Evolutionary conservation across 2,888 invertebrate species (phyloP).

Genomic region (Apocheima hispidaria): DNA sequence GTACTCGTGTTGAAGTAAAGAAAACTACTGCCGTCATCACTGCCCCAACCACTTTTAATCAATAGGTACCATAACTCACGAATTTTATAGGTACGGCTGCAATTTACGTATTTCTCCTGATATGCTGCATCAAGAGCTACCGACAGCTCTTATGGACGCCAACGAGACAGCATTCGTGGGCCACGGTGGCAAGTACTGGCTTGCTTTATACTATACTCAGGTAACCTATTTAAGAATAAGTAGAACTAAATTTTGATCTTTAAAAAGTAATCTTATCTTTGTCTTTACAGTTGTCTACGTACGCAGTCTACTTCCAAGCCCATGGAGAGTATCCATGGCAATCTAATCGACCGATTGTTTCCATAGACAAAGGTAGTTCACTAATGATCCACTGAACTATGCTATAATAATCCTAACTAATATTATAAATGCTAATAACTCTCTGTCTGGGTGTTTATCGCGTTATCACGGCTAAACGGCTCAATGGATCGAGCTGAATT

Average conservation of each 20-base stretch:
- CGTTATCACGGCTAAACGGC: too few species aligned
- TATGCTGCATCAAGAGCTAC: constrained; percentile 65
- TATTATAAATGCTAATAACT: too few species aligned
- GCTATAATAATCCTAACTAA: neutral
- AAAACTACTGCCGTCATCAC: neutral
- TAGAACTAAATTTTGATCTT: neutral
- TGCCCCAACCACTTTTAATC: too few species aligned
- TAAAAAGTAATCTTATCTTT: neutral
- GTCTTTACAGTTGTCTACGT: constrained; percentile 72
- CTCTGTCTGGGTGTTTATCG: too few species aligned
- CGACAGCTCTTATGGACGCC: constrained; percentile 68
- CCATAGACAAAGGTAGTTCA: constrained; percentile 71
- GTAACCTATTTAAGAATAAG: constrained; percentile 48
- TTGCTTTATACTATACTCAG: constrained; percentile 78
- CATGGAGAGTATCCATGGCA: constrained; percentile 83
- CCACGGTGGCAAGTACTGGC: constrained; percentile 81
- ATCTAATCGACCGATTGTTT: constrained; percentile 72
- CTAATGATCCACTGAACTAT: neutral
- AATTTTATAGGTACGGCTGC: constrained; percentile 79
- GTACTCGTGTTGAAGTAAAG: too few species aligned
- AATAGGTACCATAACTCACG: too few species aligned
- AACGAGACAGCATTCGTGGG: constrained; percentile 81
- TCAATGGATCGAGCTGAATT: too few species aligned
- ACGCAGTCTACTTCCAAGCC: constrained; percentile 81
- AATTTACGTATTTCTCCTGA: constrained; percentile 77